phyloP scores from a whole-genome alignment of 2,888 invertebrate species.

The Agonopterix arenella region DNA sequence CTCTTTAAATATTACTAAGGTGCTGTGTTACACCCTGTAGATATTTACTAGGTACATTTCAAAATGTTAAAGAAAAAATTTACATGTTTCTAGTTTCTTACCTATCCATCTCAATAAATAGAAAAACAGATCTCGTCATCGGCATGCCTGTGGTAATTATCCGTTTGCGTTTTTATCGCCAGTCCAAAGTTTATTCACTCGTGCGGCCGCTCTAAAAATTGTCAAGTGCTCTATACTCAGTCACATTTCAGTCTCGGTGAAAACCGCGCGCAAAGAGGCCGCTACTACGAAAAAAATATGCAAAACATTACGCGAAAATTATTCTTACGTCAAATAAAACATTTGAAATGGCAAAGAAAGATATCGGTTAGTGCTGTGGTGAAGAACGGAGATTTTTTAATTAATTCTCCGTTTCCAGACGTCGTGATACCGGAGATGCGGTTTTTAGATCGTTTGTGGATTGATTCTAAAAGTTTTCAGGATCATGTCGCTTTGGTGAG shows the following conservation, averaged over 20 bases:
- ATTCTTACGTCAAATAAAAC: slow-evolving; percentile 48
- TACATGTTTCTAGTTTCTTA: too few species aligned
- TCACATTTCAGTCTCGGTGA: slow-evolving; percentile 21
- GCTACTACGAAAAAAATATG: background rate
- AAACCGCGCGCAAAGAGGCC: slow-evolving; percentile 29
- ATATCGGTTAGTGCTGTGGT: slow-evolving; percentile 37
- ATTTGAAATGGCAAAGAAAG: slow-evolving; percentile 41
- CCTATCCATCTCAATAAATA: background rate
- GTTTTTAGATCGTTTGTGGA: slow-evolving; percentile 53
- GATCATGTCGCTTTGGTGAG: slow-evolving; percentile 61
- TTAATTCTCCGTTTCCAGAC: slow-evolving; percentile 50
- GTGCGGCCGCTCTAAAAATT: background rate
- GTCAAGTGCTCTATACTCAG: slow-evolving; percentile 21
- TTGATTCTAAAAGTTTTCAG: slow-evolving; percentile 36
- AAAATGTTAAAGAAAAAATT: too few species aligned
- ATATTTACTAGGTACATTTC: too few species aligned
- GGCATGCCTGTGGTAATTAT: background rate
- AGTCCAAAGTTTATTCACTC: slow-evolving; percentile 17
- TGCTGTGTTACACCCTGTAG: too few species aligned
- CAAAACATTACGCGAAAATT: slow-evolving; percentile 46
- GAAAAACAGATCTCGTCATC: slow-evolving; percentile 3
- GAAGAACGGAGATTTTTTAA: slow-evolving; percentile 42
- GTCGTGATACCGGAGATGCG: slow-evolving; percentile 44
- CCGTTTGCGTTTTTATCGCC: slow-evolving; percentile 3
- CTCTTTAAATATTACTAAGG: too few species aligned